These are phyloP conservation scores for Syrmaticus mikado DNA, from an alignment of 2,113 vertebrate genomes.

Conservation along the genomic window DNA sequence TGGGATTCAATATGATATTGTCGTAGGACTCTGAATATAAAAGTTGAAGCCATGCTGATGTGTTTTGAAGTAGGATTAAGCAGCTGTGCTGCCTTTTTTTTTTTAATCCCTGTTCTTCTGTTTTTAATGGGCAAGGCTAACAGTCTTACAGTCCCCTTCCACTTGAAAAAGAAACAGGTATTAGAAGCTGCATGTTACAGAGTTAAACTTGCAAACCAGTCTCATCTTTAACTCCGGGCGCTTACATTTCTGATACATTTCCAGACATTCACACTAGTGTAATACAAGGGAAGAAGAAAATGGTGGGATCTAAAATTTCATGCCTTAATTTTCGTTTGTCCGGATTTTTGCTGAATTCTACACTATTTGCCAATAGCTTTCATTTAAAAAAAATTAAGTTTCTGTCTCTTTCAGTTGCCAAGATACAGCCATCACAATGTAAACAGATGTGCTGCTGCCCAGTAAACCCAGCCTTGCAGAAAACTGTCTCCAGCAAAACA, in stretches of 20 bases:
- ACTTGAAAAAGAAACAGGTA: not conserved
- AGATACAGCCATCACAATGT: conserved; percentile 41
- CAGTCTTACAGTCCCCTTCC: not conserved
- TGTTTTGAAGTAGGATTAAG: not conserved
- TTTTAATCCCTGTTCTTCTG: not conserved
- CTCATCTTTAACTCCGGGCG: not conserved
- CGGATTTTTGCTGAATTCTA: conserved; percentile 30
- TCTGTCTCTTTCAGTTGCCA: conserved; percentile 59
- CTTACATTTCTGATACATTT: not conserved
- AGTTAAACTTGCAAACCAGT: not conserved
- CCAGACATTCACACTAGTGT: not conserved
- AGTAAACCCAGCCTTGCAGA: conserved; percentile 55
- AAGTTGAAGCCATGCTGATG: not conserved
- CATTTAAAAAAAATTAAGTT: conserved; percentile 25
- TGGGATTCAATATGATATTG: conserved; percentile 2
- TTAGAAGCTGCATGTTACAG: not conserved
- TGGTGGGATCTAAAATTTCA: not conserved
- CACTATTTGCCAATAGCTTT: conserved; percentile 45
- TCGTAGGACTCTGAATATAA: not conserved
- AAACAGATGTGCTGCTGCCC: conserved; percentile 55
- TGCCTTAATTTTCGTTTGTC: not conserved
- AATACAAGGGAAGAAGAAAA: conserved; percentile 1
- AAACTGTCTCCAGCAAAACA: conserved; percentile 54
- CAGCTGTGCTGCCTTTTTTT: not conserved
- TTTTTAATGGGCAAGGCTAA: not conserved